phyloP scores from a whole-genome alignment of 2,888 invertebrate genomes.

The Beris chalybata region DNA sequence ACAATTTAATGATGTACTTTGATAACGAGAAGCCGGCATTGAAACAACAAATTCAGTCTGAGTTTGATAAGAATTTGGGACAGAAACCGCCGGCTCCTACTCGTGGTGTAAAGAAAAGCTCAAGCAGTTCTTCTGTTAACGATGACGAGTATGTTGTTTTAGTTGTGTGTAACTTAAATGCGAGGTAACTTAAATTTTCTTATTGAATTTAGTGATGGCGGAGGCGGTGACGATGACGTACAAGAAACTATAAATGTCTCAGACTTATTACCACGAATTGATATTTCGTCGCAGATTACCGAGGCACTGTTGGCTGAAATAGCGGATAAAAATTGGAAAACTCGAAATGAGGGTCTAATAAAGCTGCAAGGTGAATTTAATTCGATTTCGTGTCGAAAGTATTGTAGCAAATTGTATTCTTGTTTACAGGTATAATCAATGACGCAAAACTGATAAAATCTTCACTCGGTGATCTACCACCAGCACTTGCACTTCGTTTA shows the following conservation, averaged over 20 bases:
- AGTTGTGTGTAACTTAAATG: background rate
- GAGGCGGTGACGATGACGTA: slow-evolving; percentile 56
- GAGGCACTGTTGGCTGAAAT: slow-evolving; percentile 78
- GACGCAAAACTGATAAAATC: slow-evolving; percentile 82
- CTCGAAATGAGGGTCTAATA: slow-evolving; percentile 59
- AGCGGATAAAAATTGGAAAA: slow-evolving; percentile 91
- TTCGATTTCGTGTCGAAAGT: background rate
- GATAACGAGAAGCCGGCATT: slow-evolving; percentile 85
- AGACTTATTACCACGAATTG: slow-evolving; percentile 75
- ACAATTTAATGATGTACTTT: slow-evolving; percentile 70
- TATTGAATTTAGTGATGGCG: slow-evolving; percentile 23
- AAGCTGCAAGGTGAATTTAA: slow-evolving; percentile 49
- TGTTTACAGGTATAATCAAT: slow-evolving; percentile 44
- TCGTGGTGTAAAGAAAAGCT: slow-evolving; percentile 59
- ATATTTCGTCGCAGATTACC: slow-evolving; percentile 82
- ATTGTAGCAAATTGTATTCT: background rate
- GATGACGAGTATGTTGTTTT: slow-evolving; percentile 36
- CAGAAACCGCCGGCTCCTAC: slow-evolving; percentile 76
- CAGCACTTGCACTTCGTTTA: slow-evolving; percentile 74
- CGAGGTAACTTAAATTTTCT: background rate
- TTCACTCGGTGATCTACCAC: slow-evolving; percentile 81
- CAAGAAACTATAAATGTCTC: slow-evolving; percentile 61
- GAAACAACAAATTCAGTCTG: slow-evolving; percentile 80
- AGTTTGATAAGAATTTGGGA: slow-evolving; percentile 79
- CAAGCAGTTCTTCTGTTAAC: slow-evolving; percentile 39